These are phyloP conservation scores for Orbicella faveolata DNA, from an alignment of 64 coral and sea anemone species.

Conservation along the genomic window DNA sequence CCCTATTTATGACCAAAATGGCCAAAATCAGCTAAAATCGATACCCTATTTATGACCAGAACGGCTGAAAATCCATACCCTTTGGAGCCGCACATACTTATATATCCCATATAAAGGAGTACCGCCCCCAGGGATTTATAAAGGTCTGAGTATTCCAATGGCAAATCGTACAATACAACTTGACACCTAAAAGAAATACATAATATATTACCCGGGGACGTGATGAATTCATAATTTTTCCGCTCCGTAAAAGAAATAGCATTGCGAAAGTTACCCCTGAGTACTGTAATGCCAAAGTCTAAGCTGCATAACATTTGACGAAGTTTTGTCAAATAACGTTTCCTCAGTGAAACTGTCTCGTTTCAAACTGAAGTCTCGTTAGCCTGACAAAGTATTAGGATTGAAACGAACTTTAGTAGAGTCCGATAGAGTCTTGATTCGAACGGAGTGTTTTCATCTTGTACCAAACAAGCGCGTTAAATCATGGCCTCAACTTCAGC, in stretches of 20 bases:
- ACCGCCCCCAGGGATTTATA: too few relatives aligned
- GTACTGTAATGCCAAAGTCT: not conserved
- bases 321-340: not conserved
- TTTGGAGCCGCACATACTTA: too few relatives aligned
- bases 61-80: too few relatives aligned
- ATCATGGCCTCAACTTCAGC: constrained; percentile 39
- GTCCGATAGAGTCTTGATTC: not conserved
- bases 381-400: not conserved
- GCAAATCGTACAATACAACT: too few relatives aligned
- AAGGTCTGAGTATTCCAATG: too few relatives aligned
- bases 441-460: not conserved
- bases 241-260: not conserved
- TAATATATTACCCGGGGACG: not conserved
- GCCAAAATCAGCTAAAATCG: too few relatives aligned
- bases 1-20: too few relatives aligned
- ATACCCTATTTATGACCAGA: too few relatives aligned
- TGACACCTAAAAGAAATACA: too few relatives aligned
- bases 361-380: not conserved
- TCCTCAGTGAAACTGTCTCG: not conserved
- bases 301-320: not conserved
- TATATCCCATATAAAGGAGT: too few relatives aligned
- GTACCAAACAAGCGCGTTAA: not conserved
- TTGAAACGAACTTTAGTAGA: not conserved
- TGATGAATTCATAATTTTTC: constrained; percentile 17
- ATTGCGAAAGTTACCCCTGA: not conserved